phyloP scores from a whole-genome alignment of 2,888 invertebrate genomes.

The Balanococcus diminutus region DNA sequence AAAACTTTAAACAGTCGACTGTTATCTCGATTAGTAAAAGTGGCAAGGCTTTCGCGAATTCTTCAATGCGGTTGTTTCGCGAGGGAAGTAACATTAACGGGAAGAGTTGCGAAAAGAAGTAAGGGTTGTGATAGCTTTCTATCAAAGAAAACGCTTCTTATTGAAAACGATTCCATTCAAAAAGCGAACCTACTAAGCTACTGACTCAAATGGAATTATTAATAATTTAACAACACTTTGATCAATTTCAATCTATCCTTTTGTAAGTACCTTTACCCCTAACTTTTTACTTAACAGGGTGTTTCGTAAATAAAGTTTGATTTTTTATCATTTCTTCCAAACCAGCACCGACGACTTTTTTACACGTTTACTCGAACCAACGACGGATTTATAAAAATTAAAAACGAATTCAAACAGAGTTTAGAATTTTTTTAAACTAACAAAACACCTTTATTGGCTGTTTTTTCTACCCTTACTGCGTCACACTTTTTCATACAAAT shows the following conservation, averaged over 20 bases:
- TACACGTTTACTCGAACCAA: too few species aligned
- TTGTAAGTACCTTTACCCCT: constrained; percentile 51
- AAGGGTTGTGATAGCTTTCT: constrained; percentile 47
- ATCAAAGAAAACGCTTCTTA: constrained; percentile 53
- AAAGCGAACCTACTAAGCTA: constrained; percentile 43
- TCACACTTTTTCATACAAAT: too few species aligned
- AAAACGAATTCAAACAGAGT: too few species aligned
- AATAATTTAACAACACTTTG: constrained; percentile 54
- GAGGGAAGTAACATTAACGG: constrained; percentile 1
- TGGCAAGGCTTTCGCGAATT: constrained; percentile 35
- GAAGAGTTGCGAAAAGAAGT: constrained; percentile 20
- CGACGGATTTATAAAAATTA: too few species aligned
- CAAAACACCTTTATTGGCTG: too few species aligned
- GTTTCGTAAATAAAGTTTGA: constrained; percentile 6
- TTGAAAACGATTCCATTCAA: constrained; percentile 53
- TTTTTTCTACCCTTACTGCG: too few species aligned
- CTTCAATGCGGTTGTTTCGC: constrained; percentile 46
- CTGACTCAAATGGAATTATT: constrained; percentile 53
- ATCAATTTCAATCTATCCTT: constrained; percentile 53
- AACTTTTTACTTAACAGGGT: constrained; percentile 43
- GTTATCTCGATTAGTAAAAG: constrained; percentile 51
- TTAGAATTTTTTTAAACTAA: too few species aligned
- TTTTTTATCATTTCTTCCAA: background rate
- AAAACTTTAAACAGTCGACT: constrained; percentile 24
- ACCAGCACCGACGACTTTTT: background rate